Evolutionary conservation across 2,888 invertebrate genomes (phyloP), one percentile per base, ranked within the genome.

Genomic region (Acleris sparsana): DNA sequence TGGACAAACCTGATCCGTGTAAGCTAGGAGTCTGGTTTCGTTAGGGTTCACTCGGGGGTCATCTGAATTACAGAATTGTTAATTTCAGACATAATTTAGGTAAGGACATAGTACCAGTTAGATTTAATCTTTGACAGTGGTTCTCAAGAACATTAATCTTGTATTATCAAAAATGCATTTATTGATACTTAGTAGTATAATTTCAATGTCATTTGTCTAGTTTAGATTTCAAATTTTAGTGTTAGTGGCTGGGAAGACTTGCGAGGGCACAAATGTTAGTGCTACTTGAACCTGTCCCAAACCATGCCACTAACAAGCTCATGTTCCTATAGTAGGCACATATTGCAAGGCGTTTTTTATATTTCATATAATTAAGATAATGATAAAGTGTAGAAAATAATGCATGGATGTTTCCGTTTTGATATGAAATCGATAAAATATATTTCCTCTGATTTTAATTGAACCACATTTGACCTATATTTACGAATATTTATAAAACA

Each of bases 401-500:
- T 86, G 85, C 85, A 86, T 88, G 84, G 80, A 85, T 85, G 85
- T 90, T 88, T 89, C 87, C 86, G 89, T 92, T 91, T 91, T 90
- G 83, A 89, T 90, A 92, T 91, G 88, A 91, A 88, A 86, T 90
- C 88, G 86, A 88, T 88, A 85, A 87, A 65, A 87, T 80, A 88
- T 87, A 87, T 88, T 89, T 89, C 88, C 86, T 88, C 89, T 89
- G 86, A 90, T 89, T 92, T 91, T 87, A 90, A 89, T 89, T 92
- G 91, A 91, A 91, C 87, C 85, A 89, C 89, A 91, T 91, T 92
- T 90, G 90, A 92, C 87, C 85, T 92, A 89, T 91, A 92, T 89
- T 88, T 91, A 91, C 88, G 89, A 91, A 92, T 92, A 92, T 92
- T 92, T 92, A 92, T 92, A 92, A 92, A 92, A 89, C 83, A 92